Base-by-base conservation (phyloP, 2,113 vertebrate species). In the Archilochus colubris region DNA sequence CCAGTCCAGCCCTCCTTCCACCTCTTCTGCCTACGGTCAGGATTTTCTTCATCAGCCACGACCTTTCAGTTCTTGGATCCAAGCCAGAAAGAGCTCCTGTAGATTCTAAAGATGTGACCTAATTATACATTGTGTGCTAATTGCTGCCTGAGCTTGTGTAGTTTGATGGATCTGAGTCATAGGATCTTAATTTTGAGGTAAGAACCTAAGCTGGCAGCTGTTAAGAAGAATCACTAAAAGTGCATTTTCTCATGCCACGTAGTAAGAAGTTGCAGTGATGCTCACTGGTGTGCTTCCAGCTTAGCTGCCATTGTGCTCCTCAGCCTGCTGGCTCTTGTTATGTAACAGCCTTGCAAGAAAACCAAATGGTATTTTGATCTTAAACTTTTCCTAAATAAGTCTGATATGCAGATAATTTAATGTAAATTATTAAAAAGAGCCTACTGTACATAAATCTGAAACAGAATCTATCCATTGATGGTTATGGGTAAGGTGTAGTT, bases 31-130 rank as follows among this genome's bases (percentile, higher is more conserved):
- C 30, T 31, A 1, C 12, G 46, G 33, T 73, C 57, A 51, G 63
- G 63, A 20, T 30, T 86, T 83, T 64, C 40, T 82, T 87, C n/a
- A 48, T 70, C 50, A 25, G 44, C 53, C 14, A 9, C 8, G 36
- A 61, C 55, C 36, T 79, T 27, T 72, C 64, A 40, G 36, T 89
- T 83, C 69, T 86, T 72, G 79, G 62, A 89, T 89, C 67, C 82
- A 82, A 89, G 67, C 24, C 38, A 78, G 84, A 89, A 97, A 95
- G 97, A 95, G 95, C 95, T 97, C 94, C 96, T 94, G 84, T 93
- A 96, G 96, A 90, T 74, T 91, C 92, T 38, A 61, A 92, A 70
- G 90, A 77, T 64, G 59, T 50, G 76, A 55, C 40, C n/a, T 66
- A 62, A 40, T 75, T 92, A 81, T 69, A 6, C 73, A n/a, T 48